phyloP scores from a whole-genome alignment of 2,113 vertebrate genomes.

The Zootoca vivipara region DNA sequence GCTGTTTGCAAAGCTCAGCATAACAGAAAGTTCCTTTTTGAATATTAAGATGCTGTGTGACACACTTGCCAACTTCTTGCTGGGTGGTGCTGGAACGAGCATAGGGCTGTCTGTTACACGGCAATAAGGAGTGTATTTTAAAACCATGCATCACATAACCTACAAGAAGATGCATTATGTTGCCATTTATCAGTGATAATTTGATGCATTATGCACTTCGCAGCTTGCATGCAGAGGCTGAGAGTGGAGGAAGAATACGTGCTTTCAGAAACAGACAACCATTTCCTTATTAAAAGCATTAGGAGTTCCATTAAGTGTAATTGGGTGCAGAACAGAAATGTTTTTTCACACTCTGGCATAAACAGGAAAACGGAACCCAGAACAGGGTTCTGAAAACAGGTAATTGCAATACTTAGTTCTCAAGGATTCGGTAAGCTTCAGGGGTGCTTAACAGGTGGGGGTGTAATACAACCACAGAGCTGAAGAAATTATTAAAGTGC shows the following conservation, averaged over 20 bases:
- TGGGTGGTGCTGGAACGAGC: not conserved
- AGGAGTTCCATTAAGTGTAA: not conserved
- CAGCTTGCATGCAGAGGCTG: not conserved
- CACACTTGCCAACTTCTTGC: not conserved
- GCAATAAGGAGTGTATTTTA: not conserved
- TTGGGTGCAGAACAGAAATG: not conserved
- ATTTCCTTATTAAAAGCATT: not conserved
- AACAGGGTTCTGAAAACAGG: not conserved
- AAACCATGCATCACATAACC: not conserved
- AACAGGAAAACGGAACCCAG: not conserved
- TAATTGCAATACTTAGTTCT: not conserved
- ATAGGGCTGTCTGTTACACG: not conserved
- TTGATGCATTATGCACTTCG: not conserved
- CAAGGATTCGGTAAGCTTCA: not conserved
- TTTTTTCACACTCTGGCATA: not conserved
- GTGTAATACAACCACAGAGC: not conserved
- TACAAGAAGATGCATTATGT: not conserved
- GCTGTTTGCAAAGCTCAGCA: conserved; percentile 15
- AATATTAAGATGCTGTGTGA: conserved; percentile 1
- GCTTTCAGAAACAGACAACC: not conserved
- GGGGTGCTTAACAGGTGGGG: not conserved
- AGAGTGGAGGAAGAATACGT: not conserved
- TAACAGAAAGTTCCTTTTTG: not conserved
- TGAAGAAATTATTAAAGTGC: not conserved
- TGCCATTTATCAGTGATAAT: not conserved